These are phyloP conservation scores for Bombus terrestris DNA, from an alignment of 1,140 invertebrate genomes.

Conservation along the genomic window DNA sequence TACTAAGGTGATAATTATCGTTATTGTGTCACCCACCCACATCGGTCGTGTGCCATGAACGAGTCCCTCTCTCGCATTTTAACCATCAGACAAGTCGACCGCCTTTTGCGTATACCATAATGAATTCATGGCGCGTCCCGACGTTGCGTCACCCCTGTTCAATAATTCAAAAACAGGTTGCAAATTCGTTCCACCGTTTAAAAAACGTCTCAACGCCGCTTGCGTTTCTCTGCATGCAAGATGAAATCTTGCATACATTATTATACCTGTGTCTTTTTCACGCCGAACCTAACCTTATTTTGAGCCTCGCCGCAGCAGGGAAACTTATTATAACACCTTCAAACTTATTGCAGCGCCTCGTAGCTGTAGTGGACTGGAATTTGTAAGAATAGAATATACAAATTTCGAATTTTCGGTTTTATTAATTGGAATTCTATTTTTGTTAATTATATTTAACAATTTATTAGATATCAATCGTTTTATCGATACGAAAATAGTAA, in stretches of 20 bases:
- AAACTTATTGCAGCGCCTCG: background rate
- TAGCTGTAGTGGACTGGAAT: no score
- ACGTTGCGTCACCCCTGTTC: constrained; percentile 29
- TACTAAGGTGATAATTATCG: constrained; percentile 21
- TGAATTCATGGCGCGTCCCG: constrained; percentile 11
- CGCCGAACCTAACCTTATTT: background rate
- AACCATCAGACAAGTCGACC: background rate
- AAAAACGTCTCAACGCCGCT: background rate
- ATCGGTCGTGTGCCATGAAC: background rate
- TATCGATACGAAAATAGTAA: no score
- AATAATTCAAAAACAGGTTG: constrained; percentile 30
- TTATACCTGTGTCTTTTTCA: background rate
- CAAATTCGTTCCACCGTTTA: constrained; percentile 8
- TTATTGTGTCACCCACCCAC: constrained; percentile 28
- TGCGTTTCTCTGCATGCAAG: background rate
- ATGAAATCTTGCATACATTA: background rate
- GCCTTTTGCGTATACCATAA: constrained; percentile 4
- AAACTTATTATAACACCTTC: background rate
- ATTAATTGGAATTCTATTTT: no score
- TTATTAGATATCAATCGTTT: no score
- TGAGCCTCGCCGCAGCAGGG: accelerated
- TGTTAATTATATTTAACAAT: no score
- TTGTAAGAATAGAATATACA: no score
- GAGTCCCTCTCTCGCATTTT: constrained; percentile 12
- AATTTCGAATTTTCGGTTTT: no score